Base-by-base conservation (phyloP, 1,140 invertebrate species). In the Oscheius sp. region DNA sequence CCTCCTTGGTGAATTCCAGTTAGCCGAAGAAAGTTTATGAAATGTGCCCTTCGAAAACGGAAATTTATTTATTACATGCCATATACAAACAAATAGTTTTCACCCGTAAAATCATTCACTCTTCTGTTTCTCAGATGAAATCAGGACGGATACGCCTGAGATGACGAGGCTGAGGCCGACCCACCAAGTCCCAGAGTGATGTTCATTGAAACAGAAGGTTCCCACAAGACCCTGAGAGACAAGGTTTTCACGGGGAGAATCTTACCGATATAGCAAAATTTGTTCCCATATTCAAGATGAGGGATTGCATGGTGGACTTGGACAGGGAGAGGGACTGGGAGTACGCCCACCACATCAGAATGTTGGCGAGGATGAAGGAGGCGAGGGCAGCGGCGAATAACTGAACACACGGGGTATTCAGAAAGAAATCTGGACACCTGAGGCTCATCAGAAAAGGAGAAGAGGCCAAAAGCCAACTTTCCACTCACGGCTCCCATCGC, bases 221-320 rank as follows among this genome's bases (percentile, higher is more conserved):
- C 67, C 67, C 1, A 68, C 15, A 2, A 68, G 13, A 42, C 67
- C 67, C 67, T 68, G 55, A 59, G 58, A 42, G 2, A 1, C 35
- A 18, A 42, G 23, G 20, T 26, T 32, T 7, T n/a, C 36, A 42
- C 4, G 26, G n/a, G 18, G 7, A 10, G n/a, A n/a, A n/a, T 10
- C 7, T 42, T 42, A 68, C 67, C 35, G 67, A 59, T 18, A 68
- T 32, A 3, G 45, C 52, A 29, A 68, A 68, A 29, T 68, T 68
- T 36, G 49, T 58, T n/a, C 49, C 67, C 35, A 61, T 61, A 35
- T 68, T 68, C 34, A 68, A 28, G 18, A 68, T 68, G 32, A 68
- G 52, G 7, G 67, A 55, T 3, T 49, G 34, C 20, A 18, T 68
- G 0, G 67, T 59, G 23, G 23, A 32, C n/a, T 58, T 28, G 23